Evolutionary conservation across 2,797 vertebrate species (phyloP).

Genomic region (Lacerta viridis): DNA sequence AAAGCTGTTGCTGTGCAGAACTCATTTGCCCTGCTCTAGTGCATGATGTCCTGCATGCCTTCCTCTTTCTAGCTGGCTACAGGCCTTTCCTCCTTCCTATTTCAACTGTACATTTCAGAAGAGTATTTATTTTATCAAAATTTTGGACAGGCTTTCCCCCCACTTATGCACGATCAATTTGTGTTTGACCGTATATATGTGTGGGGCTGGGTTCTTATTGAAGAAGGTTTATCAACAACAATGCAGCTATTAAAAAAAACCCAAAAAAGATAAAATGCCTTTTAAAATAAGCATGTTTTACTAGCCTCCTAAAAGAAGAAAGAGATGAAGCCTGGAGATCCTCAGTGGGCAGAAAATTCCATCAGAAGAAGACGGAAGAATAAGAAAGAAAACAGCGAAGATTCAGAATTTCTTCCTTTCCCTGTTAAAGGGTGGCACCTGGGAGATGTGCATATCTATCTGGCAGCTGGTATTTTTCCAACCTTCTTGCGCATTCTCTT

Average conservation of each 20-base stretch:
- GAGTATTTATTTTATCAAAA: neutral
- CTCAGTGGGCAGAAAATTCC: neutral
- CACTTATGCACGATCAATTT: no score
- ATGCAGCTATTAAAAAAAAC: neutral
- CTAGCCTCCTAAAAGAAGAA: neutral
- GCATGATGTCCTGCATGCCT: neutral
- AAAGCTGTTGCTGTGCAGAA: neutral
- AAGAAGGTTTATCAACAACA: no score
- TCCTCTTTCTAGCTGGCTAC: neutral
- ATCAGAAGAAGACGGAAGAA: no score
- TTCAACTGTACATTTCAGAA: conserved; percentile 2
- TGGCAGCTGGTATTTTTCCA: neutral
- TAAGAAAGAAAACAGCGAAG: no score
- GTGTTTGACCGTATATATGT: no score
- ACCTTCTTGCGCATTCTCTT: neutral
- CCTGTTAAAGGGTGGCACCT: neutral
- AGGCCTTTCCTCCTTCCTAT: neutral
- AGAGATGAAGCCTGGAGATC: neutral
- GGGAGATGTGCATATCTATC: neutral
- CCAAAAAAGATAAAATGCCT: neutral
- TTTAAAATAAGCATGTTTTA: neutral
- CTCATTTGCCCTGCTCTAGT: neutral
- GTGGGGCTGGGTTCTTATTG: no score
- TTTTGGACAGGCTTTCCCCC: no score
- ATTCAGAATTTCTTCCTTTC: conserved; percentile 22